Base-by-base conservation (phyloP, 2,797 vertebrate genomes). In the Enteromius treurensis region DNA sequence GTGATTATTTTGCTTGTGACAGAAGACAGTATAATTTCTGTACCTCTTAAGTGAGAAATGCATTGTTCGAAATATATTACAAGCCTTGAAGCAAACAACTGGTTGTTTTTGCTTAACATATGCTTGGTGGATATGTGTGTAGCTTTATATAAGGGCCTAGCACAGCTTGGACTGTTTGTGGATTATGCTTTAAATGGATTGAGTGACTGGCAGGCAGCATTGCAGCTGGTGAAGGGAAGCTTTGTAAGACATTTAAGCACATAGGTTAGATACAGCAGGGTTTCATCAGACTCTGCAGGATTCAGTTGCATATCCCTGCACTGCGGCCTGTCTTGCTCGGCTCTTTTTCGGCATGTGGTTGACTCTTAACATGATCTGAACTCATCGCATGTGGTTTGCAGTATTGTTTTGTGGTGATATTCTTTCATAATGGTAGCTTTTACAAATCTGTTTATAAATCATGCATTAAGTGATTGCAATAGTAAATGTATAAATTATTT, bases 171-270 rank as follows among this genome's bases (percentile, higher is more conserved):
- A n/a, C 34, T 45, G 21, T 53, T 79, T 68, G 67, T 73, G 80
- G 74, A 78, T 83, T 86, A 83, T 55, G 55, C 70, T 81, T 86
- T 85, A 81, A 88, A 83, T 78, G 87, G 80, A 83, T 81, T 88
- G 77, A 69, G 65, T 15, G 64, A 69, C 45, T 82, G 75, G 32
- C 79, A 75, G 70, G 17, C 77, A 71, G 82, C 53, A 73, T 49
- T 85, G 81, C 60, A 80, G 83, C 70, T 60, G 76, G 62, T 83
- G 45, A 60, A 17, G 58, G 47, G 67, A 55, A 81, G 75, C 83
- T 84, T 55, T 85, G 49, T 34, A 67, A 64, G 21, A 32, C 47
- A 40, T 73, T 23, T 23, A 21, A 53, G 49, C 9, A 65, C 19
- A 34, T 55, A 34, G 13, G 26, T 58, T 34, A 32, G 34, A 79